Conservation (phyloP, 2,797 vertebrate species). For the Hoplostethus mediterraneus region DNA sequence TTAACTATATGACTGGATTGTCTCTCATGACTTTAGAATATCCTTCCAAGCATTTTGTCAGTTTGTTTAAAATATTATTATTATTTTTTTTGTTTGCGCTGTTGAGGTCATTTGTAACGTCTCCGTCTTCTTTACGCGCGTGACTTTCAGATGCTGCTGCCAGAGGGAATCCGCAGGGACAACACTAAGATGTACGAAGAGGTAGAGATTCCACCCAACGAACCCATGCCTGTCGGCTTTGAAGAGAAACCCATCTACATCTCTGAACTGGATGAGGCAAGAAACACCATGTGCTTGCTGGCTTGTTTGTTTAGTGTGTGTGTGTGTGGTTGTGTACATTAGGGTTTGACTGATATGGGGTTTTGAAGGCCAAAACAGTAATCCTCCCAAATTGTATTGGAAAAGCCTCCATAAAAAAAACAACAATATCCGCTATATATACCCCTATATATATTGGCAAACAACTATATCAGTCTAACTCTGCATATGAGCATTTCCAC, state of each 20-base stretch:
- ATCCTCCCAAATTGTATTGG: no score
- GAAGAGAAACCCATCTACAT: slow-evolving; percentile 95
- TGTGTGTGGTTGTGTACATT: background rate
- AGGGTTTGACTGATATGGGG: background rate
- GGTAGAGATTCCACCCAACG: slow-evolving; percentile 92
- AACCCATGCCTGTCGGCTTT: slow-evolving; percentile 92
- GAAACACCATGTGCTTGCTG: slow-evolving; percentile 32
- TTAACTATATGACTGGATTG: background rate
- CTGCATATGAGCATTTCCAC: no score
- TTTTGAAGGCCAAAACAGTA: background rate
- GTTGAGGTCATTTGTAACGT: slow-evolving; percentile 22
- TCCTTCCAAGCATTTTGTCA: background rate
- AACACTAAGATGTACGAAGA: slow-evolving; percentile 97
- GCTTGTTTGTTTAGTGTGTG: background rate
- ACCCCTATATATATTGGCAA: background rate
- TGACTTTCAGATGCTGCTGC: slow-evolving; percentile 90
- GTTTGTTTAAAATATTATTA: slow-evolving; percentile 11
- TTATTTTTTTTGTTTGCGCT: slow-evolving; percentile 8
- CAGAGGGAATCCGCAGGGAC: slow-evolving; percentile 93
- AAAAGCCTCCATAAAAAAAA: no score
- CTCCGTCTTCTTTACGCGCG: slow-evolving; percentile 2
- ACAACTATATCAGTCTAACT: no score
- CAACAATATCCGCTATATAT: background rate
- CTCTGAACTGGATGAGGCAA: slow-evolving; percentile 95
- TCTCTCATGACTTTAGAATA: slow-evolving; percentile 2